phyloP scores from a whole-genome alignment of 2,113 vertebrate species.

The Anser cygnoides region DNA sequence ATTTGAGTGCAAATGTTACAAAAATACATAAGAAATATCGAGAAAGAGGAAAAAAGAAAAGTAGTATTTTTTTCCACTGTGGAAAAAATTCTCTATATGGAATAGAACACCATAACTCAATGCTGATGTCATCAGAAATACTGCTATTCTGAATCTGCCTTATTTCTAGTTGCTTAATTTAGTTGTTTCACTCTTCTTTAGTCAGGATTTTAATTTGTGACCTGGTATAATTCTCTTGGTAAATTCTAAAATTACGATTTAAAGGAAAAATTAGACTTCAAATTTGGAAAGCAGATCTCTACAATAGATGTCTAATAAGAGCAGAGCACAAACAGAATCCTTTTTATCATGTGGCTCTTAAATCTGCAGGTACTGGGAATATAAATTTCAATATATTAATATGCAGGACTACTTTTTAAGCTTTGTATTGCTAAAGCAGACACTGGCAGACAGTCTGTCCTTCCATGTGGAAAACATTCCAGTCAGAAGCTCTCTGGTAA shows the following conservation, averaged over 20 bases:
- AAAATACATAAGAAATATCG: not conserved
- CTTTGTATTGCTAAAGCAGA: not conserved
- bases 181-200: not conserved
- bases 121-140: not conserved
- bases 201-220: not conserved
- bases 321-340: not conserved
- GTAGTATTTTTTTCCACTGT: not conserved
- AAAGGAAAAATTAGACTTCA: not conserved
- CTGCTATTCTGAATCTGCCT: not conserved
- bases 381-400: not conserved
- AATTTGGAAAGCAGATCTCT: not conserved
- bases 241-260: not conserved
- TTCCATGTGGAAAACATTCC: not conserved
- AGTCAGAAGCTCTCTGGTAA: not conserved
- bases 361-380: not conserved
- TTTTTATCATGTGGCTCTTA: not conserved
- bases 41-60: not conserved
- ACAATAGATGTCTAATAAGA: not conserved
- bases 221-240: not conserved
- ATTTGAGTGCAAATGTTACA: not conserved
- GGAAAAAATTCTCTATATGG: not conserved
- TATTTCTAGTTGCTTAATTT: not conserved
- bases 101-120: not conserved
- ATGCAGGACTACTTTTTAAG: not conserved
- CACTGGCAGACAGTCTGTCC: not conserved